Conservation (phyloP, 2,797 vertebrate species). For the Delichon dasypus region DNA sequence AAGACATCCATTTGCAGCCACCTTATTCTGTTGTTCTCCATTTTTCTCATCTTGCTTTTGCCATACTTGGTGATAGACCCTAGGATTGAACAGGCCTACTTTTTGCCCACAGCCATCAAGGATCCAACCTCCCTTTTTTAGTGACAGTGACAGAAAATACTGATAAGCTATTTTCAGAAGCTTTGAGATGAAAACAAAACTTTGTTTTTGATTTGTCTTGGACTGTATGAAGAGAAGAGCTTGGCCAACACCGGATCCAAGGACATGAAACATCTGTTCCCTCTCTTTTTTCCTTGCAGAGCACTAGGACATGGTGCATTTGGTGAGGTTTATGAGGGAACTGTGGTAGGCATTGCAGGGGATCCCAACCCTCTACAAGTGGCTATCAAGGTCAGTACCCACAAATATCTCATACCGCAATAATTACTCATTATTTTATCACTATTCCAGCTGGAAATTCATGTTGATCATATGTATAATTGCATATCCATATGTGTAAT, state of each 20-base stretch:
- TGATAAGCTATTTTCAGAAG: not conserved
- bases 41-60: not conserved
- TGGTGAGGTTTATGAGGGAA: conserved; percentile 92
- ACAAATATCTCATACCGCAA: not conserved
- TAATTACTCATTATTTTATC: not conserved
- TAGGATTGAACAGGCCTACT: not conserved
- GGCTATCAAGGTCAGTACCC: conserved; percentile 89
- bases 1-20: not conserved
- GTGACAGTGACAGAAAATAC: not conserved
- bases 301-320: conserved; percentile 91
- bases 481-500: not conserved
- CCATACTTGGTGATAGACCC: not conserved
- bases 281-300: conserved; percentile 66
- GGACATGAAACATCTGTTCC: not conserved
- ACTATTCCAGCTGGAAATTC: not conserved
- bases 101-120: not conserved
- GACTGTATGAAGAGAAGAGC: not conserved
- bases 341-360: conserved; percentile 84
- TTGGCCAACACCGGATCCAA: not conserved
- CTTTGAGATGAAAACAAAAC: not conserved
- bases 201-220: not conserved
- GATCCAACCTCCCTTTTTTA: not conserved
- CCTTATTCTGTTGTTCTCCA: not conserved
- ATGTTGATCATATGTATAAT: accelerated
- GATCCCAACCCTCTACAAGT: conserved; percentile 87